Evolutionary conservation across 2,888 invertebrate species (phyloP).

Genomic region (Danaus chrysippus): DNA sequence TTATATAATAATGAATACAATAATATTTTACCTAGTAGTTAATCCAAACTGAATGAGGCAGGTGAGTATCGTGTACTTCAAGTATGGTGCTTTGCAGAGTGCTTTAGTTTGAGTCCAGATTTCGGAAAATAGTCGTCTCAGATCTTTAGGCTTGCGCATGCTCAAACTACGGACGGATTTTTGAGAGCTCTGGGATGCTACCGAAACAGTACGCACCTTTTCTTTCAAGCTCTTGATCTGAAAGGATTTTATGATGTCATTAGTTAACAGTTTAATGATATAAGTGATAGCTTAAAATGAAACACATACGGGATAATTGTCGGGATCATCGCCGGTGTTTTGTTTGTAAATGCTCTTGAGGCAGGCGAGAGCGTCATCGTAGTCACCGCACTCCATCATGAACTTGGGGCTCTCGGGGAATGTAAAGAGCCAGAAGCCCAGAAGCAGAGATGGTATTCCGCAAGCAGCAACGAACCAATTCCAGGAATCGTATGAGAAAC

Average conservation of each 20-base stretch:
- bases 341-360: conserved; percentile 83
- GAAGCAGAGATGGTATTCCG: conserved; percentile 83
- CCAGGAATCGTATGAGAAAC: conserved; percentile 87
- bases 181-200: conserved; percentile 80
- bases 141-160: conserved; percentile 85
- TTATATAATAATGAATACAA: background rate
- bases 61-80: conserved; percentile 86
- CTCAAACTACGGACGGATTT: conserved; percentile 84
- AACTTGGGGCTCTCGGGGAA: conserved; percentile 92
- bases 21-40: conserved; percentile 81
- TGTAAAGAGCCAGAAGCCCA: conserved; percentile 84
- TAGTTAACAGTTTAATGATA: background rate
- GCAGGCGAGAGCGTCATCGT: conserved; percentile 85
- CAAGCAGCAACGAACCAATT: conserved; percentile 89
- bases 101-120: conserved; percentile 87
- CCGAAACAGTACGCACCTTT: conserved; percentile 81
- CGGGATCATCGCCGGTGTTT: conserved; percentile 85
- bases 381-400: conserved; percentile 87
- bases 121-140: conserved; percentile 83
- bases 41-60: conserved; percentile 91
- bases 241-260: conserved; percentile 10
- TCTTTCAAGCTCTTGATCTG: conserved; percentile 86
- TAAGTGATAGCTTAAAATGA: background rate
- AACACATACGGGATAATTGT: conserved; percentile 83
- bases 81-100: conserved; percentile 85